Evolutionary conservation across 2,888 invertebrate species (phyloP), one percentile per base, ranked within the genome.

Genomic region (Sphaerophoria rueppellii): DNA sequence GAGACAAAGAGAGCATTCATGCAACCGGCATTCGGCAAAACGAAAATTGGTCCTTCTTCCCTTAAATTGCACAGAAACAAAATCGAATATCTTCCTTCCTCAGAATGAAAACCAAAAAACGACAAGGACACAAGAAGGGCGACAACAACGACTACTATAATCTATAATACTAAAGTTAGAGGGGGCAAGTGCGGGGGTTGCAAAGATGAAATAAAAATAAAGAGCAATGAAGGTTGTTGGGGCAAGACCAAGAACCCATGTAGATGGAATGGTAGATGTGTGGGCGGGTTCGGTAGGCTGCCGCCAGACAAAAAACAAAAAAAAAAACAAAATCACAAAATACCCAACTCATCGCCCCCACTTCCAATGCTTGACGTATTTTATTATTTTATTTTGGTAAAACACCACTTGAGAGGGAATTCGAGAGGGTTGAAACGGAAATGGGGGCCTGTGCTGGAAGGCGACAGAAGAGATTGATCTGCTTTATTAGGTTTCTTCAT

Each of bases 301-400:
- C 83, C 83, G 80, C 75, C 80, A 83, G 83, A 83, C 83, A 83
- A 80, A 61, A 75, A 72, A n/a, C n/a, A n/a, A 75, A 75, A 61
- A 24, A 2, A 24, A 24, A 24, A 24, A 24, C 24, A 24, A 24
- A 24, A 24, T 24, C 24, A 24, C 24, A 2, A 24, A 24, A 24
- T 24, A 24, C 24, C 24, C 24, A 24, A 24, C 24, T 24, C 24
- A 24, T 24, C 24, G 24, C 69, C 50, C 55, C 52, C 32, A 40
- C 74, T 46, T 60, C 65, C 70, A 11, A 32, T 43, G 24, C 65
- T 34, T 6, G n/a, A 5, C 14, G 50, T 65, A 46, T 43, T 46
- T 46, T 61, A 61, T 61, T 35, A 54, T 54, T 54, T 67, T 24
- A 24, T 24, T 24, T 52, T 54, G 7, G 40, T 3, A 52, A 67